phyloP scores from a whole-genome alignment of 1,140 invertebrate genomes.

The Apis florea region DNA sequence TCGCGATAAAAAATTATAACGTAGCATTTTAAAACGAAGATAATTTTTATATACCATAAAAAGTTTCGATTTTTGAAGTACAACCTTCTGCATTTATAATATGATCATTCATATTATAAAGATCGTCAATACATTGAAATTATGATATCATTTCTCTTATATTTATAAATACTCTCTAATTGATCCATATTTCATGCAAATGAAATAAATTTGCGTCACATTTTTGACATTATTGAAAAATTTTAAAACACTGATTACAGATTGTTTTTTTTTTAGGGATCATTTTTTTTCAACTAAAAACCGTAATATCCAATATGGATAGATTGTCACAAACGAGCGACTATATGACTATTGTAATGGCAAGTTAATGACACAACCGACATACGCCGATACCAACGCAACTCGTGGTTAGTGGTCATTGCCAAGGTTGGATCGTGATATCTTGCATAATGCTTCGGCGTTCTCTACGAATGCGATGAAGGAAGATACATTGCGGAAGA shows the following conservation, averaged over 20 bases:
- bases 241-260: too few species aligned
- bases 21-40: neutral
- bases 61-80: neutral
- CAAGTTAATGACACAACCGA: conserved; percentile 48
- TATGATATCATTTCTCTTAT: neutral
- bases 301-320: neutral
- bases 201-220: neutral
- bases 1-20: neutral
- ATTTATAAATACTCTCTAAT: too few species aligned
- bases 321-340: neutral
- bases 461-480: neutral
- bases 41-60: neutral
- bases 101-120: neutral
- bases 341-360: conserved; percentile 27
- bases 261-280: neutral
- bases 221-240: neutral
- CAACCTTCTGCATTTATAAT: neutral
- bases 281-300: neutral
- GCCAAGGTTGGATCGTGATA: conserved; percentile 54
- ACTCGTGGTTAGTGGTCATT: conserved; percentile 58
- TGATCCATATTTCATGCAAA: neutral
- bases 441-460: conserved; percentile 59
- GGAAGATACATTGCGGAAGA: neutral
- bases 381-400: conserved; percentile 17
- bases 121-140: neutral